Conservation (phyloP, 2,888 invertebrate genomes). For the Diplolepis rosae region DNA sequence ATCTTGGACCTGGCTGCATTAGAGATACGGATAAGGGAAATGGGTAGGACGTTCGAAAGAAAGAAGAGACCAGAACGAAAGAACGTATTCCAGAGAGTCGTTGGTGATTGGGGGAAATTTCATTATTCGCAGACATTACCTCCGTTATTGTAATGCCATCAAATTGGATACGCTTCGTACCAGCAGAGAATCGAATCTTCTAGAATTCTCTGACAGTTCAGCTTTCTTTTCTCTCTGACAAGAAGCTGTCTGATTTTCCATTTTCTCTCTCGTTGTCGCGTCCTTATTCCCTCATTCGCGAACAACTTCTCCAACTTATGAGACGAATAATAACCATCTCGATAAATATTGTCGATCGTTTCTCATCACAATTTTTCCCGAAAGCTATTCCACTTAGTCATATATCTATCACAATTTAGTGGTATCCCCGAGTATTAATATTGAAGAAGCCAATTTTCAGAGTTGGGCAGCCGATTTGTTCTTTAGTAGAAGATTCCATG, state of each 20-base stretch:
- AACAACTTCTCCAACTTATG: neutral
- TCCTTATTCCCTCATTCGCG: neutral
- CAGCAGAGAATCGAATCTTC: slow-evolving; percentile 25
- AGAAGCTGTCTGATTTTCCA: slow-evolving; percentile 17
- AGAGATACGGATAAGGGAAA: neutral
- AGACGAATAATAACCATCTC: neutral
- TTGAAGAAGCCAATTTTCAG: neutral
- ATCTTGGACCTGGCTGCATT: neutral
- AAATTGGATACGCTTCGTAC: slow-evolving; percentile 69
- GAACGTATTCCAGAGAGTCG: slow-evolving; percentile 67
- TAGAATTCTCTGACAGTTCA: slow-evolving; percentile 16
- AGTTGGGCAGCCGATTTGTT: neutral
- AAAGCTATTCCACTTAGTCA: too few relatives aligned
- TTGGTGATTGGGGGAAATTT: slow-evolving; percentile 72
- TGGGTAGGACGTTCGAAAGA: neutral
- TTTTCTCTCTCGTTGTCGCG: neutral
- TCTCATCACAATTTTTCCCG: too few relatives aligned
- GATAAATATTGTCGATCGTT: neutral
- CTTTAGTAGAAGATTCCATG: neutral
- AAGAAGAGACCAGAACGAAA: slow-evolving; percentile 44
- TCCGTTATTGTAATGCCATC: slow-evolving; percentile 73
- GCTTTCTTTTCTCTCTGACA: neutral
- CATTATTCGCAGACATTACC: slow-evolving; percentile 73
- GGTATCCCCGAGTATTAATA: too few relatives aligned
- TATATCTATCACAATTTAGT: too few relatives aligned